Base-by-base conservation (phyloP, 2,888 invertebrate genomes). In the Aspidiotus rigidus region DNA sequence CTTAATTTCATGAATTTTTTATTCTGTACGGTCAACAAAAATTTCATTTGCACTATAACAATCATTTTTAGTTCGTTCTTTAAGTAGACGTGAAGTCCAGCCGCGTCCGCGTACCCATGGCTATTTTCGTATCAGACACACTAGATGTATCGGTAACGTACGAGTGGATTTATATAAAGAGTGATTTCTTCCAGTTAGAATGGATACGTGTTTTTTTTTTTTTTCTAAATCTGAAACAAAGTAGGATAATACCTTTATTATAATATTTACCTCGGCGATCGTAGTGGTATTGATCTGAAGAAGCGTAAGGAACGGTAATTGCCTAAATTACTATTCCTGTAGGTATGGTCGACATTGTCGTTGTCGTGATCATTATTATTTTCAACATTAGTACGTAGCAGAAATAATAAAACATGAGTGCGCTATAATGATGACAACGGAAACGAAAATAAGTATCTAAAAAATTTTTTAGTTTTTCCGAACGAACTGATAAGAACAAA, bases 401-500 rank as follows among this genome's bases (percentile, higher is more conserved):
- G 56, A 55, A 39, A 59, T 17, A 59, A 59, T 39, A 56, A 56
- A 56, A 56, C 15, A 11, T 56, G 56, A 56, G 53, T 53, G 5
- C 11, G 15, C 17, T n/a, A n/a, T 16, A 17, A 17, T 16, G 17
- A 56, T 10, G 17, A 56, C 9, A 56, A 56, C n/a, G 56, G 16
- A 56, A 17, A 56, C n/a, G 56, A 15, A 56, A 15, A 53, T 53
- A 56, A 15, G 5, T 53, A 53, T n/a, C 53, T 53, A 56, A 56
- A 56, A 56, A 56, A 56, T 56, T 10, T 56, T 8, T 28, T 9
- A 39, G 39, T 17, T 59, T 64, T 64, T 64, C 64, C 64, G 56
- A 64, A 57, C 54, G 56, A 57, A 57, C 56, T 64, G 64, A 64
- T 64, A 56, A 64, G 64, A 64, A 64, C 64, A 64, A 64, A 64